Conservation (phyloP, 2,797 vertebrate species). For the Mus spretus region DNA sequence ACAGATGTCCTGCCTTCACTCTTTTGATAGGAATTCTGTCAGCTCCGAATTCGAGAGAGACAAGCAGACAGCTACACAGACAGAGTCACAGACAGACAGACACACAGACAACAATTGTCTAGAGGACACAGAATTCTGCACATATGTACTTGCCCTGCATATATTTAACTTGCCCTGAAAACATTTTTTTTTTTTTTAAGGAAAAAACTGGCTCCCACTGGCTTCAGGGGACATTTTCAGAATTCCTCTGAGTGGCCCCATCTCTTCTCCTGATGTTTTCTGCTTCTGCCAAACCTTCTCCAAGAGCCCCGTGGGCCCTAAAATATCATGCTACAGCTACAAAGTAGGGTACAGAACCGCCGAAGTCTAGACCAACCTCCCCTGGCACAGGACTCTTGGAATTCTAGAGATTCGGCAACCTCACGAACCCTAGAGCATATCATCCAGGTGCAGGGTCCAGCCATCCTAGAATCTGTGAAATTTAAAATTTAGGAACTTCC, state of each 20-base stretch:
- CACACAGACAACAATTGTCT: constrained; percentile 64
- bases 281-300: not conserved
- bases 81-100: constrained; percentile 77
- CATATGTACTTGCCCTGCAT: not conserved
- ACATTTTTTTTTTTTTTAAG: not conserved
- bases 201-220: not conserved
- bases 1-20: constrained; percentile 90
- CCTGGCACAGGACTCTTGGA: not conserved
- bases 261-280: not conserved
- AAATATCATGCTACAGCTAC: not conserved
- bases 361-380: not conserved
- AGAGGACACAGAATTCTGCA: constrained; percentile 24
- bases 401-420: not conserved
- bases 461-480: constrained; percentile 4
- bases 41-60: constrained; percentile 80
- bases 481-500: not conserved
- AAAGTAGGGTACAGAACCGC: not conserved
- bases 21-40: constrained; percentile 88
- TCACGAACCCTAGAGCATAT: not conserved
- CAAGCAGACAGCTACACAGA: constrained; percentile 80
- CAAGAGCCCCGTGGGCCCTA: not conserved
- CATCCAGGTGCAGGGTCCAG: not conserved
- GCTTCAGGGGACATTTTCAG: not conserved
- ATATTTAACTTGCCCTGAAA: not conserved
- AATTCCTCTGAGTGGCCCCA: not conserved